phyloP scores from a whole-genome alignment of 2,113 vertebrate species.

The Loxodonta africana region DNA sequence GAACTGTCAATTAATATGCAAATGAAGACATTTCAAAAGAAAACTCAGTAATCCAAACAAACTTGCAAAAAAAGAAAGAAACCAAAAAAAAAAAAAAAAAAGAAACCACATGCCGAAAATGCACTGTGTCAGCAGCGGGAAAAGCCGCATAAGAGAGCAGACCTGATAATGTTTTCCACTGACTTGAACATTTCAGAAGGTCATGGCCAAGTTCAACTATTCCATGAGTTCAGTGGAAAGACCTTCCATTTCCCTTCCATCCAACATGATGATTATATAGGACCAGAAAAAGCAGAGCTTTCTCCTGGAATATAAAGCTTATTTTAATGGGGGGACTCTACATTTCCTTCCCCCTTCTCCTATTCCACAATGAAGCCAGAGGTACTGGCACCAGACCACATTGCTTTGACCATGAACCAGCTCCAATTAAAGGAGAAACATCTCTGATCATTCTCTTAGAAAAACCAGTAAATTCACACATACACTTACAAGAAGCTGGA shows the following conservation, averaged over 20 bases:
- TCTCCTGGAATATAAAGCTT: conserved; percentile 65
- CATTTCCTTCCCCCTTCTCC: neutral
- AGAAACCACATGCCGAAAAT: neutral
- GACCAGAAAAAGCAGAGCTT: conserved; percentile 75
- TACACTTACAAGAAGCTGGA: neutral
- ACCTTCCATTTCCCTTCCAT: conserved; percentile 59
- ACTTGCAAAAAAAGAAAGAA: neutral
- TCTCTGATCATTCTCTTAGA: neutral
- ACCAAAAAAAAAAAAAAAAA: neutral
- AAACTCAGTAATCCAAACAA: neutral
- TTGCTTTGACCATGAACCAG: conserved; percentile 19
- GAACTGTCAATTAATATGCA: conserved; percentile 41
- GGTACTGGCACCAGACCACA: conserved; percentile 15
- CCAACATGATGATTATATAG: conserved; percentile 57
- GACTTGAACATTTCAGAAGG: conserved; percentile 62
- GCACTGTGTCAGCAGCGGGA: neutral
- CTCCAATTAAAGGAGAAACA: neutral
- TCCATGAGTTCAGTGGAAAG: conserved; percentile 81
- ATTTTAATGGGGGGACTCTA: neutral
- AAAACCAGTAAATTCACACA: neutral
- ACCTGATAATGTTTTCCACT: conserved; percentile 71
- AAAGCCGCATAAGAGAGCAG: conserved; percentile 60
- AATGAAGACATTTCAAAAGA: neutral
- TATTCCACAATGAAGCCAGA: conserved; percentile 66
- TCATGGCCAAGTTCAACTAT: conserved; percentile 71